Base-by-base conservation (phyloP, 2,888 invertebrate genomes). In the Actias luna region DNA sequence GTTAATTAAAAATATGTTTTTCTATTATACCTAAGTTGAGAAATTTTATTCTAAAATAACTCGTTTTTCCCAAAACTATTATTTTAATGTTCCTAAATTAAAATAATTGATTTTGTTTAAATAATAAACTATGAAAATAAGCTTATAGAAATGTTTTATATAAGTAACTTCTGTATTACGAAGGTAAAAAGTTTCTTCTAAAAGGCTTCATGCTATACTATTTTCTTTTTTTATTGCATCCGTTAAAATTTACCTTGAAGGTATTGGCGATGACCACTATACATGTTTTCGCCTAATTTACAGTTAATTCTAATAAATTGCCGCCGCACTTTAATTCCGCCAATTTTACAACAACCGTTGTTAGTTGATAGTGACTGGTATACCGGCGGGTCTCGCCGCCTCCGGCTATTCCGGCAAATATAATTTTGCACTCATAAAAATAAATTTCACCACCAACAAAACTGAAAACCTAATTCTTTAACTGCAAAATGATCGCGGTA, bases 271-370 rank as follows among this genome's bases (percentile, higher is more conserved):
- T 1, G n/a, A n/a, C 29, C 29, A 29, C 8, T 55, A 55, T 8
- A 29, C 27, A 42, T 35, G 39, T 27, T 59, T 42, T 18, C 62
- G 57, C 64, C 63, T 29, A 60, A 58, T 63, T 58, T 16, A 27
- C 25, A 36, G 63, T 39, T 63, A 59, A 63, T 63, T 63, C 59
- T 31, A 27, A 36, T 35, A 59, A 63, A 63, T 63, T 63, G 31
- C 55, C 55, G n/a, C n/a, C 22, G 29, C 59, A 62, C 59, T 52
- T 46, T 69, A 59, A 67, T 60, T 66, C 70, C 65, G 50, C 29
- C 67, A 73, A 72, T 71, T 72, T 68, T 64, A 72, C 73, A 71
- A 71, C 69, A 65, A 63, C 65, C 36, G 36, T 39, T 64, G 50
- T 68, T 66, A 68, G 67, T 67, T 69, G 66, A 66, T 67, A 68